These are phyloP conservation scores for Calypte anna DNA, from an alignment of 2,113 vertebrate genomes.

Conservation along the genomic window DNA sequence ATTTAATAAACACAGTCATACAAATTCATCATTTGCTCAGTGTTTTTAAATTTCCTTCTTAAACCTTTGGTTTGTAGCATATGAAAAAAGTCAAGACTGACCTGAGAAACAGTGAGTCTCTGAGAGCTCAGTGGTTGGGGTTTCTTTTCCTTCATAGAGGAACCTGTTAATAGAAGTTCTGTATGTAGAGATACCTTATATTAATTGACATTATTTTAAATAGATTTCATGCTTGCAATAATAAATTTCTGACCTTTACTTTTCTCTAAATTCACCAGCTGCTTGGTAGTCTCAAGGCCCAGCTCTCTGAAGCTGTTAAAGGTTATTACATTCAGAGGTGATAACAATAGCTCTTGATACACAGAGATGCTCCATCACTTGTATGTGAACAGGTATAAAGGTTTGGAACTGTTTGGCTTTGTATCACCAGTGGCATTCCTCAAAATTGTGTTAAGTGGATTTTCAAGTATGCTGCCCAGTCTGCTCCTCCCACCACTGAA, in stretches of 20 bases:
- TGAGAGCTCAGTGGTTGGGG: not conserved
- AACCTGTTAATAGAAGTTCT: not conserved
- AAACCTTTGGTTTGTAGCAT: not conserved
- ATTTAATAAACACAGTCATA: not conserved
- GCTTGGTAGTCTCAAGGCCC: not conserved
- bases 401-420: not conserved
- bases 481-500: not conserved
- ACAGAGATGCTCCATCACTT: not conserved
- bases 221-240: not conserved
- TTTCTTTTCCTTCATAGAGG: not conserved
- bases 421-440: not conserved
- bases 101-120: not conserved
- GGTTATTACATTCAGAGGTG: not conserved
- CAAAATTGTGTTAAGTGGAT: not conserved
- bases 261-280: not conserved
- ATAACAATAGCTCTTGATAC: not conserved
- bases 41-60: not conserved
- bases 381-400: not conserved
- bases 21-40: not conserved
- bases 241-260: not conserved
- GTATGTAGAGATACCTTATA: not conserved
- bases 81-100: not conserved
- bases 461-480: not conserved
- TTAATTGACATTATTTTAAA: not conserved
- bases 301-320: not conserved